Conservation (phyloP, 2,888 invertebrate genomes). For the Idaea biselata region DNA sequence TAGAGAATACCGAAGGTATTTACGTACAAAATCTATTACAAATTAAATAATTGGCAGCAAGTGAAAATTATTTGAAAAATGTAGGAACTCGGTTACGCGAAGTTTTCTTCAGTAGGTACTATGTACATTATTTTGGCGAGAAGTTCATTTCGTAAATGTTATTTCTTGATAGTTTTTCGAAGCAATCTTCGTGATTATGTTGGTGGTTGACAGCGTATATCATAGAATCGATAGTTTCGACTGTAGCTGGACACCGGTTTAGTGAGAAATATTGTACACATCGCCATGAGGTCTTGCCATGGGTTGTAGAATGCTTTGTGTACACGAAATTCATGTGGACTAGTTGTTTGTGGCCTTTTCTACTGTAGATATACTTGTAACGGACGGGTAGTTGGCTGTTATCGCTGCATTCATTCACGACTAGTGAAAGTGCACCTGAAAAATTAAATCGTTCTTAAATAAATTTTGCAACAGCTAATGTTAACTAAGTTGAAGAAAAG, state of each 20-base stretch:
- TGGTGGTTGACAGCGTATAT: constrained; percentile 74
- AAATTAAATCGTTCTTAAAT: constrained; percentile 9
- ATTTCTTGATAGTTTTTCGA: constrained; percentile 68
- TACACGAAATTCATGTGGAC: constrained; percentile 78
- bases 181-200: constrained; percentile 75
- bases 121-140: constrained; percentile 55
- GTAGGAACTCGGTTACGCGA: constrained; percentile 32
- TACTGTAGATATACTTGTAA: constrained; percentile 76
- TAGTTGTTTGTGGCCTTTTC: constrained; percentile 77
- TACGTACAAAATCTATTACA: constrained; percentile 40
- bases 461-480: not conserved
- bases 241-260: constrained; percentile 76
- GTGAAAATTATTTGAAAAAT: constrained; percentile 16
- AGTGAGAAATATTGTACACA: constrained; percentile 77
- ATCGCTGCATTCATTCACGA: constrained; percentile 65
- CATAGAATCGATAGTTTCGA: constrained; percentile 74
- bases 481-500: too few relatives aligned
- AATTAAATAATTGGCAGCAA: constrained; percentile 22
- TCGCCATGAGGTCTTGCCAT: constrained; percentile 76
- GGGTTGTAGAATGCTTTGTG: constrained; percentile 77
- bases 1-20: constrained; percentile 51
- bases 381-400: constrained; percentile 61
- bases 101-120: constrained; percentile 33
- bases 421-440: constrained; percentile 72
- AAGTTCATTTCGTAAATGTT: constrained; percentile 75